These are phyloP conservation scores for Drosophila gaucha DNA, from an alignment of 2,888 invertebrate species.

Conservation along the genomic window DNA sequence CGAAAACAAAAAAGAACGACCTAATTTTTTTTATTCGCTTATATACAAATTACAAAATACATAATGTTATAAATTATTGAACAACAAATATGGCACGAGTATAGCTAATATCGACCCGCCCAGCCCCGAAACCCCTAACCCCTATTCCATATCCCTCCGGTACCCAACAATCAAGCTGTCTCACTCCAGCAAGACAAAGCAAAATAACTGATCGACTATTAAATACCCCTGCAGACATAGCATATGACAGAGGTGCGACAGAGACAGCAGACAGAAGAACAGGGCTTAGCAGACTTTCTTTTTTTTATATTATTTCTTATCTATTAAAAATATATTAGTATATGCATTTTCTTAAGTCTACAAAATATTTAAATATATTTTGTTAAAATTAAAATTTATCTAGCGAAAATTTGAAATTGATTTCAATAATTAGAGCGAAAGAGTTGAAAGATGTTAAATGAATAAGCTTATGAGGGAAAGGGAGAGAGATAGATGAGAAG, in stretches of 20 bases:
- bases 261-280: neutral
- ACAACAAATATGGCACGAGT: slow-evolving; percentile 20
- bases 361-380: neutral
- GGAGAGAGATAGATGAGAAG: no score
- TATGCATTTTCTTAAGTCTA: neutral
- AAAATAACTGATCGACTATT: neutral
- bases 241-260: neutral
- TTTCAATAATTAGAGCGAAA: neutral
- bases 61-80: slow-evolving; percentile 55
- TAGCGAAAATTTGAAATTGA: neutral
- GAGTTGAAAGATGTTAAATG: no score
- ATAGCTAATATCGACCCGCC: neutral
- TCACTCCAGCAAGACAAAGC: no score
- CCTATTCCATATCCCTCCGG: neutral
- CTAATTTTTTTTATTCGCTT: slow-evolving; percentile 77
- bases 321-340: neutral
- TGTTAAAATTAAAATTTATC: neutral
- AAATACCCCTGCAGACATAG: slow-evolving; percentile 9
- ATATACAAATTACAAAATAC: slow-evolving; percentile 56
- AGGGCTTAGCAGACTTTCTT: no score
- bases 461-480: no score
- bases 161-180: neutral
- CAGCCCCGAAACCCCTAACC: neutral
- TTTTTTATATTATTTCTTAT: neutral
- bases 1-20: slow-evolving; percentile 48